phyloP scores from a whole-genome alignment of 2,797 vertebrate species.

The Champsocephalus esox region DNA sequence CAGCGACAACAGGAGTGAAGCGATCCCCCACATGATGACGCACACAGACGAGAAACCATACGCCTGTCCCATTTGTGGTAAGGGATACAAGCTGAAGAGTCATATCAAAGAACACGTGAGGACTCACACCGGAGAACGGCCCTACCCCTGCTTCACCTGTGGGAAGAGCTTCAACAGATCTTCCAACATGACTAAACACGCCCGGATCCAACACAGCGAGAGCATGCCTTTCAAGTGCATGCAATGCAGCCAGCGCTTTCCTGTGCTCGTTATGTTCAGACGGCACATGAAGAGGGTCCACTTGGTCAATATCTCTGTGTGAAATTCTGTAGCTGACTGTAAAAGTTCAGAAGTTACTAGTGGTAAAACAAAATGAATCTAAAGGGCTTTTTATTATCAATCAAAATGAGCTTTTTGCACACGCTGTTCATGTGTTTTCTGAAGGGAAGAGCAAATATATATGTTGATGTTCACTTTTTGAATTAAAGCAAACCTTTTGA shows the following conservation, averaged over 20 bases:
- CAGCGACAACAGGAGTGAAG: not conserved
- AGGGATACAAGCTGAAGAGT: conserved; percentile 29
- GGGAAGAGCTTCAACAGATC: conserved; percentile 42
- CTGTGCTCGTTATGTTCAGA: conserved; percentile 2
- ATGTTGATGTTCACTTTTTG: not conserved
- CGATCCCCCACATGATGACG: conserved; percentile 25
- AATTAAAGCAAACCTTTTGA: not conserved
- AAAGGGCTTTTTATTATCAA: not conserved
- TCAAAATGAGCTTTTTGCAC: not conserved
- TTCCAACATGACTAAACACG: conserved; percentile 8
- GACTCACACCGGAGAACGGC: conserved; percentile 46
- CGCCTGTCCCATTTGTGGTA: conserved; percentile 13
- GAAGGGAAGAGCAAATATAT: not conserved
- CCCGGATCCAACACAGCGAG: conserved; percentile 22
- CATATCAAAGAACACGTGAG: conserved; percentile 31
- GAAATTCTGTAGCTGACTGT: not conserved
- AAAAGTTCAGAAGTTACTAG: not conserved
- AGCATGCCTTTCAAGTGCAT: conserved; percentile 16
- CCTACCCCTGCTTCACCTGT: conserved; percentile 38
- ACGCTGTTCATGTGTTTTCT: not conserved
- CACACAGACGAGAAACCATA: conserved; percentile 16
- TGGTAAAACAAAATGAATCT: not conserved
- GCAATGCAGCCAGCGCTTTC: conserved; percentile 27
- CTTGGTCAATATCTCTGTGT: not conserved
- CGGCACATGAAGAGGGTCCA: conserved; percentile 28